These are phyloP conservation scores for Leiothrix lutea DNA, from an alignment of 2,113 vertebrate genomes.

Conservation along the genomic window DNA sequence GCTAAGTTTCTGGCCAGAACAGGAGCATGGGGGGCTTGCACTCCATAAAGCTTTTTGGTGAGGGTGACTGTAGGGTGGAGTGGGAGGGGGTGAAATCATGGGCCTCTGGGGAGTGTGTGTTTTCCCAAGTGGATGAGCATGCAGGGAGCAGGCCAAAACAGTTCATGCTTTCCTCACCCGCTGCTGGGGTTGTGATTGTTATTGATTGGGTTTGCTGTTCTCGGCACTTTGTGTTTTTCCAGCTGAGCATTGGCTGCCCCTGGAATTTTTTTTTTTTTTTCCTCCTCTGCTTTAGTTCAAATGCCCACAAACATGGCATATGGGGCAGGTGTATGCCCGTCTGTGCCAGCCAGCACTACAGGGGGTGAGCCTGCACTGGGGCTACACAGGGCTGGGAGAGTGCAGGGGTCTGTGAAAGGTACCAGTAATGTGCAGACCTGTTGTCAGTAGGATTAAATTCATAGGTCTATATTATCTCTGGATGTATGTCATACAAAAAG, in stretches of 20 bases:
- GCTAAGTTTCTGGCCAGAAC: not conserved
- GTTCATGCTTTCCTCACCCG: constrained; percentile 12
- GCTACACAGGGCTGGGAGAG: not conserved
- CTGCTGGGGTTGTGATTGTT: constrained; percentile 45
- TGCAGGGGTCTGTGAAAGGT: not conserved
- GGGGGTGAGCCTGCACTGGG: not conserved
- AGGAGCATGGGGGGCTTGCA: not conserved
- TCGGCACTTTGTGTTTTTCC: constrained; percentile 62
- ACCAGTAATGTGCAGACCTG: not conserved
- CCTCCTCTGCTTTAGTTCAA: not conserved
- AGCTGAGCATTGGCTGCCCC: constrained; percentile 29
- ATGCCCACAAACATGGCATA: not conserved
- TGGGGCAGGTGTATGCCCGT: not conserved
- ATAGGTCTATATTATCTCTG: not conserved
- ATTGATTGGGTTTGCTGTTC: constrained; percentile 63
- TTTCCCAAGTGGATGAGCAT: constrained; percentile 10
- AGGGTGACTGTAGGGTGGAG: not conserved
- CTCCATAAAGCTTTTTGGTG: not conserved
- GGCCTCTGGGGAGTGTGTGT: not conserved
- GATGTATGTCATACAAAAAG: not conserved
- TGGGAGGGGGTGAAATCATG: not conserved
- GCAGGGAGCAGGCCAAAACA: not conserved
- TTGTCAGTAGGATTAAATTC: not conserved
- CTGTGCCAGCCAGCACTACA: not conserved
- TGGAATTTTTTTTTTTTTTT: not conserved